These are phyloP conservation scores for Cheilosia vulpina DNA, from an alignment of 2,888 invertebrate species.

Conservation along the genomic window DNA sequence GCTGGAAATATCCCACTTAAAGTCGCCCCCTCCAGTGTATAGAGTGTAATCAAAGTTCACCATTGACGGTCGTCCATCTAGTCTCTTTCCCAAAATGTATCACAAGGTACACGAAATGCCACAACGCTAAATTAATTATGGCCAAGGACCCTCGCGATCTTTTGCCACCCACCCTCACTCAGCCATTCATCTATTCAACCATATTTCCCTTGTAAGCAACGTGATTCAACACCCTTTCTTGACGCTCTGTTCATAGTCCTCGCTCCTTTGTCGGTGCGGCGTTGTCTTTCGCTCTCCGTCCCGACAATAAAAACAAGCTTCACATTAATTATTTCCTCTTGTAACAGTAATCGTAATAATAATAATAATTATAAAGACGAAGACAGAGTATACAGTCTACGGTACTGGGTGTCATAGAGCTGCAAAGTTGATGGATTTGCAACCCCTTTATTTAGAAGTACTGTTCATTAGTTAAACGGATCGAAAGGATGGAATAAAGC, in stretches of 20 bases:
- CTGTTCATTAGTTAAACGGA: conserved; percentile 71
- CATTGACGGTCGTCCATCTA: conserved; percentile 35
- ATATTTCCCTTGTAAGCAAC: conserved; percentile 74
- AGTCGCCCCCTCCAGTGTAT: background rate
- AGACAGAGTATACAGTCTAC: conserved; percentile 18
- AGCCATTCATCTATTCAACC: conserved; percentile 70
- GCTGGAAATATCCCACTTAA: conserved; percentile 43
- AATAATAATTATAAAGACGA: conserved; percentile 68
- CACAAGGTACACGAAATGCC: conserved; percentile 69
- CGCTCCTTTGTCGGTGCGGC: conserved; percentile 21
- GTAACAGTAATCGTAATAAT: conserved; percentile 74
- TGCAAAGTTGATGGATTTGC: conserved; percentile 68
- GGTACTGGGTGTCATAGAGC: conserved; percentile 52
- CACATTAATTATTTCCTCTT: conserved; percentile 74
- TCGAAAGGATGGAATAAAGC: conserved; percentile 50
- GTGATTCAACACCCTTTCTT: conserved; percentile 71
- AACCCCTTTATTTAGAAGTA: conserved; percentile 15
- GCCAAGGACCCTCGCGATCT: conserved; percentile 16
- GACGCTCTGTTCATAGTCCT: conserved; percentile 36
- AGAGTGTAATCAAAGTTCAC: conserved; percentile 61
- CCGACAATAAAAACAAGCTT: conserved; percentile 60
- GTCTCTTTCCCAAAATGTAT: conserved; percentile 26
- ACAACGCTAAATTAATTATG: conserved; percentile 72
- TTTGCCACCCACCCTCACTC: conserved; percentile 1
- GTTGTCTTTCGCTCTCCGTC: conserved; percentile 46